Conservation (phyloP, 2,888 invertebrate genomes). For the Trachelus iudaicus region DNA sequence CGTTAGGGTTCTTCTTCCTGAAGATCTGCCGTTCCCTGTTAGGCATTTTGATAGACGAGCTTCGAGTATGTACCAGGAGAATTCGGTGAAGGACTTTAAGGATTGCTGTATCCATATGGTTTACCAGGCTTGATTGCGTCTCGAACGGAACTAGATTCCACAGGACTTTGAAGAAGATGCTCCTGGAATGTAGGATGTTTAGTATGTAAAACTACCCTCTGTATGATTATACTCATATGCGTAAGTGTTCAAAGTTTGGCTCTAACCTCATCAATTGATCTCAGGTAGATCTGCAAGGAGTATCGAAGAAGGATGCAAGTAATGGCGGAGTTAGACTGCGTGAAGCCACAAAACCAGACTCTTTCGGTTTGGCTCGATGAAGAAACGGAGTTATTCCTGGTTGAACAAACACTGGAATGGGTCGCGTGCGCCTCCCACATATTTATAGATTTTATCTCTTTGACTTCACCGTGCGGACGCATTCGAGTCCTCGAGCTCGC, state of each 20-base stretch:
- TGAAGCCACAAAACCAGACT: slow-evolving; percentile 60
- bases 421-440: slow-evolving; percentile 65
- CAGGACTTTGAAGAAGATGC: too few species aligned
- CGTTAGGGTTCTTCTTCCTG: slow-evolving; percentile 10
- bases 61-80: background rate
- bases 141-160: too few species aligned
- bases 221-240: too few species aligned
- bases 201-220: too few species aligned
- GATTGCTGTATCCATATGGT: too few species aligned
- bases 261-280: too few species aligned
- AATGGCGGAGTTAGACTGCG: slow-evolving; percentile 33
- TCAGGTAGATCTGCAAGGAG: too few species aligned
- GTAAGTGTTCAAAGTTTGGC: too few species aligned
- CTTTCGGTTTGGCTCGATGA: slow-evolving; percentile 51
- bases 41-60: slow-evolving; percentile 12
- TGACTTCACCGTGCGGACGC: slow-evolving; percentile 44
- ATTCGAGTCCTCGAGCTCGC: slow-evolving; percentile 24
- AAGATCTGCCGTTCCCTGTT: background rate
- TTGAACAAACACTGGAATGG: slow-evolving; percentile 66
- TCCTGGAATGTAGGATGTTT: too few species aligned
- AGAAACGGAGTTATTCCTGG: slow-evolving; percentile 64
- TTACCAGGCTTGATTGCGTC: too few species aligned
- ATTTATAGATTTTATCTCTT: slow-evolving; percentile 66
- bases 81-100: too few species aligned
- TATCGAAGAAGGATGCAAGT: too few species aligned